Evolutionary conservation across 2,797 vertebrate species (phyloP).

Genomic region (Falco biarmicus): DNA sequence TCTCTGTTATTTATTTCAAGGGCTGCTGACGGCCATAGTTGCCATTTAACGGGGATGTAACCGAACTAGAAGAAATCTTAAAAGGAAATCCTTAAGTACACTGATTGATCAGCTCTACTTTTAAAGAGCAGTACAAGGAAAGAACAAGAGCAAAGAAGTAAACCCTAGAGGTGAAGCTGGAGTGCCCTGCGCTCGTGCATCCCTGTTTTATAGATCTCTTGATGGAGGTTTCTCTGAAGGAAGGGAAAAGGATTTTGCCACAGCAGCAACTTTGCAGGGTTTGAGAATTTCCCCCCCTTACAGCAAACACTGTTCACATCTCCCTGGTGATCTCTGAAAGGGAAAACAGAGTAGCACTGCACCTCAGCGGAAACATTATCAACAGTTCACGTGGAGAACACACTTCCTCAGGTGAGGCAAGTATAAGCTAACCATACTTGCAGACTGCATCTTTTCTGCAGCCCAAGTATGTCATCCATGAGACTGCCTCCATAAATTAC

Average conservation of each 20-base stretch:
- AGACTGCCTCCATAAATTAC: background rate
- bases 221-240: background rate
- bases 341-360: background rate
- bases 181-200: accelerated
- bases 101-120: background rate
- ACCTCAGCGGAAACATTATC: background rate
- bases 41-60: background rate
- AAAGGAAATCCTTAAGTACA: background rate
- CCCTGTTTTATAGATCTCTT: background rate
- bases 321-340: background rate
- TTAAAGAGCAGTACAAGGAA: background rate
- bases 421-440: accelerated
- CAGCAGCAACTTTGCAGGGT: background rate
- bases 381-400: background rate
- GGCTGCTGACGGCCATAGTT: background rate
- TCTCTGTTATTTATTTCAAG: background rate
- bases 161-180: background rate
- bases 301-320: background rate
- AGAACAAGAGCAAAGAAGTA: background rate
- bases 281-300: background rate
- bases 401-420: background rate
- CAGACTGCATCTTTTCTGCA: background rate
- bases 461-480: background rate
- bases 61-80: background rate
- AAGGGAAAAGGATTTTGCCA: background rate